Evolutionary conservation across 1,140 invertebrate species (phyloP).

Genomic region (Radopholus similis): DNA sequence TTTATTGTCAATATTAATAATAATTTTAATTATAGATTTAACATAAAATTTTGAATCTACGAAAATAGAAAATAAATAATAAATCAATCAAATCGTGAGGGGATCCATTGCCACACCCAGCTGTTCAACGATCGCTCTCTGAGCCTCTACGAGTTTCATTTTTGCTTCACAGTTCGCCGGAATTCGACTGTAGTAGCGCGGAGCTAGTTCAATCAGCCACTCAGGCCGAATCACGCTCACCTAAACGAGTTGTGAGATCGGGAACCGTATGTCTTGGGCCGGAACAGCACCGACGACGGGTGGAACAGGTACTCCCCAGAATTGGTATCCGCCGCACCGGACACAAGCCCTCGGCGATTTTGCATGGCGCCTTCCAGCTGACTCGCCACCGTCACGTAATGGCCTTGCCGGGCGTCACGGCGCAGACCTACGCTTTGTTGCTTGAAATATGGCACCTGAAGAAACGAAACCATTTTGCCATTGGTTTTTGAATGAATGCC

Average conservation of each 20-base stretch:
- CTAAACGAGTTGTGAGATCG: not conserved
- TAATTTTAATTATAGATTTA: too few relatives aligned
- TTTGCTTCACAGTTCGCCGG: too few relatives aligned
- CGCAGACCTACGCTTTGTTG: constrained; percentile 69
- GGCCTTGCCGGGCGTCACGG: constrained; percentile 85
- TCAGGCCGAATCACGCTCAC: not conserved
- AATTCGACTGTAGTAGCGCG: not conserved
- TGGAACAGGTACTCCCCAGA: not conserved
- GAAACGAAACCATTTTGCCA: not conserved
- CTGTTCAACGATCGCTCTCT: too few relatives aligned
- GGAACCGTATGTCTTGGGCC: not conserved
- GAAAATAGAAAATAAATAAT: too few relatives aligned
- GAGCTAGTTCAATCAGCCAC: not conserved
- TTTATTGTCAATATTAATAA: too few relatives aligned
- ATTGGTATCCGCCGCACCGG: too few relatives aligned
- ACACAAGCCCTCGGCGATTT: constrained; percentile 65
- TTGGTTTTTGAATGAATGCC: not conserved
- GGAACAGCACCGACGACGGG: not conserved
- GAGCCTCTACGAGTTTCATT: too few relatives aligned
- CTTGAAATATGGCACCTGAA: constrained; percentile 3
- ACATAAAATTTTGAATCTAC: too few relatives aligned
- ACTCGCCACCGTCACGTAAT: constrained; percentile 96
- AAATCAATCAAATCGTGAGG: too few relatives aligned
- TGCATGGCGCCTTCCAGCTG: constrained; percentile 71
- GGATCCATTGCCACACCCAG: too few relatives aligned